Conservation (phyloP, 2,888 invertebrate species). For the Cataglyphis livida region DNA sequence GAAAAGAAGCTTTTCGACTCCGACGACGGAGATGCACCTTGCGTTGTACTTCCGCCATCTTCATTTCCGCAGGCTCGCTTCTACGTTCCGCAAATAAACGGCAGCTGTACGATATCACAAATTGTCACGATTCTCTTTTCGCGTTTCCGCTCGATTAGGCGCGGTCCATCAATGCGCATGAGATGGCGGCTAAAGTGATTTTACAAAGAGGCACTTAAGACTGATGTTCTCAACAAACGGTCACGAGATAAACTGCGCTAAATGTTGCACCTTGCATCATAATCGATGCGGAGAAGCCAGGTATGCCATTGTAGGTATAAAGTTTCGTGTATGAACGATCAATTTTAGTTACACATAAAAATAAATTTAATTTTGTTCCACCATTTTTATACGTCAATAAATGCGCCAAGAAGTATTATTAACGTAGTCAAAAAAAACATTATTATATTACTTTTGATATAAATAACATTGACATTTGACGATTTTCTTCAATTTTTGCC, state of each 20-base stretch:
- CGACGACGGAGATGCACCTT: background rate
- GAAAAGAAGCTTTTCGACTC: background rate
- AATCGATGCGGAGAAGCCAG: slow-evolving; percentile 5
- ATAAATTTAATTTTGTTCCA: background rate
- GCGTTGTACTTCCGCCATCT: slow-evolving; percentile 10
- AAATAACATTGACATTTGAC: background rate
- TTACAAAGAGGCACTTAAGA: slow-evolving; percentile 38
- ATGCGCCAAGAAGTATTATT: background rate
- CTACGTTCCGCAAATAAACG: slow-evolving; percentile 43
- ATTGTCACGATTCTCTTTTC: slow-evolving; percentile 43
- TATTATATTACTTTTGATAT: background rate
- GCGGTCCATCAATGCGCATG: background rate
- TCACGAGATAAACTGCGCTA: background rate
- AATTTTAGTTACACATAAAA: background rate
- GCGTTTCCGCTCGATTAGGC: slow-evolving; percentile 41
- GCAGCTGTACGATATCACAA: slow-evolving; percentile 36
- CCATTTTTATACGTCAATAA: background rate
- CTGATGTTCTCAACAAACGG: slow-evolving; percentile 2
- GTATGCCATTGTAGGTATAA: background rate
- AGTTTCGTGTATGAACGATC: background rate
- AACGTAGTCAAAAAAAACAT: background rate
- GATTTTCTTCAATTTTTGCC: background rate
- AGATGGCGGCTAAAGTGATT: slow-evolving; percentile 4
- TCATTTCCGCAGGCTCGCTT: background rate
- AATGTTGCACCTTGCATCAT: background rate